Evolutionary conservation across 92 coral and sea anemone species (phyloP).

Genomic region (Porites rus): DNA sequence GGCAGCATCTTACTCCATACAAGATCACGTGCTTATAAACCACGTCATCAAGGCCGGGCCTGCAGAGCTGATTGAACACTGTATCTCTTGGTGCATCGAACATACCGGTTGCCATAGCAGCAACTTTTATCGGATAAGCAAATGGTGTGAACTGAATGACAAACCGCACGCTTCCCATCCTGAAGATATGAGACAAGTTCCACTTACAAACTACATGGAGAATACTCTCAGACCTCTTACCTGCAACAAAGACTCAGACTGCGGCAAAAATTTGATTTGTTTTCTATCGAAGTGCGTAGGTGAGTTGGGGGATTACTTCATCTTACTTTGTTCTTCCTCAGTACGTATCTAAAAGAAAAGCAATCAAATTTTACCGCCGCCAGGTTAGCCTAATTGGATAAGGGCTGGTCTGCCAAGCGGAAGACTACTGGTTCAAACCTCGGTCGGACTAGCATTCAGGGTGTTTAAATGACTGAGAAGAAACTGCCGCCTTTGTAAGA

Average conservation of each 20-base stretch:
- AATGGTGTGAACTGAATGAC: slow-evolving; percentile 17
- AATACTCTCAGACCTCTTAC: not conserved
- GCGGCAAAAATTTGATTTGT: not conserved
- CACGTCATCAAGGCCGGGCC: slow-evolving; percentile 2
- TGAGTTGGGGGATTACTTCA: not conserved
- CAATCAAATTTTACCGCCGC: no score
- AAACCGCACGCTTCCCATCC: slow-evolving; percentile 24
- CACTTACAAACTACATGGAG: slow-evolving; percentile 23
- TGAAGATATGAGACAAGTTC: slow-evolving; percentile 5
- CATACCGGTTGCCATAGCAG: slow-evolving; percentile 35
- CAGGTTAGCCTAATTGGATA: no score
- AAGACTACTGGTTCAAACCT: no score
- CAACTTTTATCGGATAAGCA: slow-evolving; percentile 12
- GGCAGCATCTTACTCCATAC: slow-evolving; percentile 9
- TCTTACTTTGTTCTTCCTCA: not conserved
- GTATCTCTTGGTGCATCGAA: not conserved
- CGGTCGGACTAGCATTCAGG: no score
- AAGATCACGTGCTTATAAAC: slow-evolving; percentile 8
- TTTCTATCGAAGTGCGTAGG: slow-evolving; percentile 14
- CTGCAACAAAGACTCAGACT: slow-evolving; percentile 7
- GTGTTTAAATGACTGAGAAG: no score
- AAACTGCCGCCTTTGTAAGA: no score
- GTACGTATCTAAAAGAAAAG: not conserved
- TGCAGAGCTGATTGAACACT: not conserved
- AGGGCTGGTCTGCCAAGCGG: no score